A percentile compares a stretch with the other conserved stretches of the same genome.
Conservation (phyloP, 2,113 vertebrate genomes). For the Sorex araneus region DNA sequence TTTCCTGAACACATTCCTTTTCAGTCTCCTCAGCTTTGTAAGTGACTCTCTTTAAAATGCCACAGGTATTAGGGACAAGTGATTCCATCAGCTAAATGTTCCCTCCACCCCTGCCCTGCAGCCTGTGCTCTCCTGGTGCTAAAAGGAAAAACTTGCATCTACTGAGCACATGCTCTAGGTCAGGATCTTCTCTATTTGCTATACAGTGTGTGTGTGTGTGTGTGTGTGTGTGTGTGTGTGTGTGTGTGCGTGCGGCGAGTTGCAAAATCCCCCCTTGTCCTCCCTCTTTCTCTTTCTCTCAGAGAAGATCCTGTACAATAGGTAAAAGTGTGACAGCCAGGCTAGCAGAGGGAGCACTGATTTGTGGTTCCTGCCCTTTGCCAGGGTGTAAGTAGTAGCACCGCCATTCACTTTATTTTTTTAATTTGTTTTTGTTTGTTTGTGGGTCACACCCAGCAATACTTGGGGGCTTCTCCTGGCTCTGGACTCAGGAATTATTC, state of each 20-base stretch:
- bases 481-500: too few relatives aligned
- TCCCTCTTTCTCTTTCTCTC: neutral
- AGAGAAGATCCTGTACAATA: neutral
- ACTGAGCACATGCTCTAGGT: neutral
- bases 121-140: neutral
- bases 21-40: neutral
- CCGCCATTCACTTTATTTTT: neutral
- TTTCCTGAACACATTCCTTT: slow-evolving; percentile 23
- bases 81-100: neutral
- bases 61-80: neutral
- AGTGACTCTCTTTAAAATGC: neutral
- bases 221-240: neutral
- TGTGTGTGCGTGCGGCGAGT: neutral
- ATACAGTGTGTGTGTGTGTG: neutral
- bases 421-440: neutral
- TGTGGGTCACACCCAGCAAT: too few relatives aligned
- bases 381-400: neutral
- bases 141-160: neutral
- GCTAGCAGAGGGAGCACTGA: neutral
- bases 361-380: neutral
- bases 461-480: too few relatives aligned
- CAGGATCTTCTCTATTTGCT: neutral
- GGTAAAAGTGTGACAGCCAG: neutral
- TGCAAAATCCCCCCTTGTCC: neutral
- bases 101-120: too few relatives aligned